Conservation (phyloP, 1,140 invertebrate species). For the Euwallacea similis region DNA sequence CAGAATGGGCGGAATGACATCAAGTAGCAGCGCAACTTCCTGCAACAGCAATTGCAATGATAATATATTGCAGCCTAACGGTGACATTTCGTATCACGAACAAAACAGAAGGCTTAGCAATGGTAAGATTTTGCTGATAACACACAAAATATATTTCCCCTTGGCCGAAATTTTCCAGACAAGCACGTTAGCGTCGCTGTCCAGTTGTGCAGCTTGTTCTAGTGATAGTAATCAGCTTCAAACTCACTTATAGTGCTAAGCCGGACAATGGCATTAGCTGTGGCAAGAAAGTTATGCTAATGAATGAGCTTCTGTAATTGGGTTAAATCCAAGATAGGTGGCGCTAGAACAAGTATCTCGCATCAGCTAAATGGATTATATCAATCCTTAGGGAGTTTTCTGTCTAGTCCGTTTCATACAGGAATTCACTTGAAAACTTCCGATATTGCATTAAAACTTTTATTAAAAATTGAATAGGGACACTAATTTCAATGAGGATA, state of each 20-base stretch:
- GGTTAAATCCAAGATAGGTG: constrained; percentile 50
- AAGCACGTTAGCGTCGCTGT: no score
- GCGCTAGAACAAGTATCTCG: constrained; percentile 48
- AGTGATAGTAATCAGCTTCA: not conserved
- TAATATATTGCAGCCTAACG: constrained; percentile 43
- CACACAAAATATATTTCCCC: no score
- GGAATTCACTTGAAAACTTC: no score
- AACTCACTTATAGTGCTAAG: constrained; percentile 16
- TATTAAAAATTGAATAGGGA: no score
- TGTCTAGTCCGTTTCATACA: not conserved
- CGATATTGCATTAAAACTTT: no score
- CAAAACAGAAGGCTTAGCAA: constrained; percentile 50
- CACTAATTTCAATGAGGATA: no score
- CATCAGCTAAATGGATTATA: constrained; percentile 49
- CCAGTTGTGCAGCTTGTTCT: no score
- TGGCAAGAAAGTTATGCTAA: constrained; percentile 49
- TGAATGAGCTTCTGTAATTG: constrained; percentile 52
- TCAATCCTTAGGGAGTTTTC: constrained; percentile 36
- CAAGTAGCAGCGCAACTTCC: constrained; percentile 58
- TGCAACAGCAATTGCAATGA: constrained; percentile 53
- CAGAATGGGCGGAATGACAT: constrained; percentile 58
- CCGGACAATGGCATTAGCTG: constrained; percentile 46
- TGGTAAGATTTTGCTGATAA: constrained; percentile 38
- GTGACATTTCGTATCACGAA: constrained; percentile 49
- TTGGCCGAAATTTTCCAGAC: no score